Evolutionary conservation across 1,140 invertebrate species (phyloP).

Genomic region (Cotesia glomerata): DNA sequence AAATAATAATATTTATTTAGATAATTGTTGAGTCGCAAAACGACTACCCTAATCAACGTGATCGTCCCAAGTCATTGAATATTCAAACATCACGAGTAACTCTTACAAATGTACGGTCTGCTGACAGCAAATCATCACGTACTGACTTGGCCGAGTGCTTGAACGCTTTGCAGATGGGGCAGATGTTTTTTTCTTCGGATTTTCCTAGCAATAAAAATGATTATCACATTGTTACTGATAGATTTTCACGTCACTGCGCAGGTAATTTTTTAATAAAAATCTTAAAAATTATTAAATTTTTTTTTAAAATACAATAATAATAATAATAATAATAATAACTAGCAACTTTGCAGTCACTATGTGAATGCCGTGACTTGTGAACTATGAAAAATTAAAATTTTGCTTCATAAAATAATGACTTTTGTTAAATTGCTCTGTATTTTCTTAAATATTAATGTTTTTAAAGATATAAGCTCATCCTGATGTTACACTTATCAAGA

Average conservation of each 20-base stretch:
- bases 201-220: conserved; percentile 75
- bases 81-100: conserved; percentile 81
- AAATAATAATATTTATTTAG: conserved; percentile 57
- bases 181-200: conserved; percentile 74
- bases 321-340: not conserved
- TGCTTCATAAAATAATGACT: no score
- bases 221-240: conserved; percentile 74
- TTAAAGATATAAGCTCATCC: no score
- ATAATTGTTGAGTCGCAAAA: conserved; percentile 74
- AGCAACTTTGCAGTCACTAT: no score
- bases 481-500: no score
- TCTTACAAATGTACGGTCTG: conserved; percentile 79
- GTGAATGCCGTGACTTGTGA: no score
- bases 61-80: conserved; percentile 81
- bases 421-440: no score
- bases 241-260: conserved; percentile 76
- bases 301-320: no score
- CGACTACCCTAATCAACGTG: conserved; percentile 76
- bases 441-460: no score
- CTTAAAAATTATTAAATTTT: no score
- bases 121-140: conserved; percentile 70
- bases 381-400: no score
- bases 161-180: conserved; percentile 74
- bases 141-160: conserved; percentile 77
- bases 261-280: conserved; percentile 52